Base-by-base conservation (phyloP, 2,113 vertebrate species). In the Melanotaenia duboulayi region DNA sequence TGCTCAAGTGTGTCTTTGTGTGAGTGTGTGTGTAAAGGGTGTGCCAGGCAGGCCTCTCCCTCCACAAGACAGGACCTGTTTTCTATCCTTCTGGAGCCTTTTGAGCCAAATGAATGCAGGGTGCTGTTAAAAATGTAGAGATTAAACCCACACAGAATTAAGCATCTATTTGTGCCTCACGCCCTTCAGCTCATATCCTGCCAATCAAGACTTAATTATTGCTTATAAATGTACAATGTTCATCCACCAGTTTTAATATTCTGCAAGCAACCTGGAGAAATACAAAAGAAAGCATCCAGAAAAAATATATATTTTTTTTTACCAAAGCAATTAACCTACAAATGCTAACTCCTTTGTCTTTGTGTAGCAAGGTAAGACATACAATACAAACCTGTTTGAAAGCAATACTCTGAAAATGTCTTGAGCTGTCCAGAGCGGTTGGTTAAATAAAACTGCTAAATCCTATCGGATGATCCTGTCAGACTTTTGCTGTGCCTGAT, bases 11-110 rank as follows among this genome's bases (percentile, higher is more conserved):
- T 73, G 8, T 61, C 4, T 56, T 39, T 48, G 32, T 8, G 32
- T 9, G 20, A 22, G 44, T 63, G 66, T 56, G 49, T 56, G 70
- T 40, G 71, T 54, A 73, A 25, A 85, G 81, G 88, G 90, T 60
- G 91, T 80, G 89, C 70, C 84, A 42, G 59, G 55, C 56, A 48
- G 76, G 89, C 87, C 87, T 89, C 82, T 90, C 80, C 88, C 84
- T 65, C 73, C 82, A 84, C 91, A 89, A 91, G 92, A 89, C 74
- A 46, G 62, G 78, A 92, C 92, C 87, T 88, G 91, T 80, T 79
- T 76, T 39, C 16, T 74, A 80, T 82, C 78, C 66, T 72, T 69
- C 54, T 57, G 51, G 49, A 74, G 70, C 64, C 59, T 75, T 85
- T 76, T 71, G 68, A 85, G 79, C 65, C 59, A 28, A 35, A 10